Evolutionary conservation across 64 coral and sea anemone species (phyloP).

Genomic region (Porites lutea): DNA sequence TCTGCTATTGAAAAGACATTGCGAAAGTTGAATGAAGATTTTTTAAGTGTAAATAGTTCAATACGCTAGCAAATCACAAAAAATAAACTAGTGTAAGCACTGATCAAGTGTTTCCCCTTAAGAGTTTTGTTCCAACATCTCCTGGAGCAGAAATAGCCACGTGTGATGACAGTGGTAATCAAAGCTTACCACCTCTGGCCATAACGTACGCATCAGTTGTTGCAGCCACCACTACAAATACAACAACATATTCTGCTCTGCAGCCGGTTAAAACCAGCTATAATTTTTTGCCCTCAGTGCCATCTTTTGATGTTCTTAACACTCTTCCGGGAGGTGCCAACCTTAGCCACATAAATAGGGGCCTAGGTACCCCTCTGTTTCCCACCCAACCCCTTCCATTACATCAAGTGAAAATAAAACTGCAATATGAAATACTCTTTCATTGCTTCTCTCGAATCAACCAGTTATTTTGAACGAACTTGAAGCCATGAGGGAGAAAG

Average conservation of each 20-base stretch:
- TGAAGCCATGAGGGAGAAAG: conserved; percentile 24
- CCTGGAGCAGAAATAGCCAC: too few relatives aligned
- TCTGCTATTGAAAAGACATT: too few relatives aligned
- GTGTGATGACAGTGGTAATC: too few relatives aligned
- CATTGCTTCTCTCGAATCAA: conserved; percentile 37
- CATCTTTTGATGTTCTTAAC: conserved; percentile 44
- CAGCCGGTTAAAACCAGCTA: neutral
- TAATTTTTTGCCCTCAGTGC: too few relatives aligned
- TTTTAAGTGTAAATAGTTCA: too few relatives aligned
- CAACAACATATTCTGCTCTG: conserved; percentile 16
- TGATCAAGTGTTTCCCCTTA: too few relatives aligned
- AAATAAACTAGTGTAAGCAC: too few relatives aligned
- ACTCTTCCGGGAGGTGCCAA: conserved; percentile 33
- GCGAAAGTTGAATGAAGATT: too few relatives aligned
- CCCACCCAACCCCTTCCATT: conserved; percentile 12
- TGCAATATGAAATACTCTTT: conserved; percentile 19
- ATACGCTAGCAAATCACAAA: too few relatives aligned
- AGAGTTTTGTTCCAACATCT: too few relatives aligned
- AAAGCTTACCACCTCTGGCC: too few relatives aligned
- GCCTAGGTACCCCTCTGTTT: conserved; percentile 14
- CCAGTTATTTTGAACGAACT: conserved; percentile 39
- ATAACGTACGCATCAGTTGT: neutral
- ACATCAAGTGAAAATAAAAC: conserved; percentile 36
- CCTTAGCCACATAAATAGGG: conserved; percentile 34
- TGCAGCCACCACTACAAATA: neutral